phyloP scores from a whole-genome alignment of 1,140 invertebrate species.

The Drosophila asahinai region DNA sequence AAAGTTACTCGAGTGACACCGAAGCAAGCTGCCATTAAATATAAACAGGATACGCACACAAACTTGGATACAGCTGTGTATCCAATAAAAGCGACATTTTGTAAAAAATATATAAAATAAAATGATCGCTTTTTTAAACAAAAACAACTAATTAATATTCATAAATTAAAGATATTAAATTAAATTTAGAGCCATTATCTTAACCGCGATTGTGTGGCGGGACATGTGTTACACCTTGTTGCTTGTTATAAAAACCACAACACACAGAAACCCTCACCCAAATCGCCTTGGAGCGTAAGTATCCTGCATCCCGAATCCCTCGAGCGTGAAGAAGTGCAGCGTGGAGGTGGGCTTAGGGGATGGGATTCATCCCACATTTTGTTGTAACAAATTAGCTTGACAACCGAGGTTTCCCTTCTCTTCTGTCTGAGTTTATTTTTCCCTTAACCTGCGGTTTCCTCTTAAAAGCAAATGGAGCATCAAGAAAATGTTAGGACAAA shows the following conservation, averaged over 20 bases:
- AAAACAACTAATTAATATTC: too few species aligned
- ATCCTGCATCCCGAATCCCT: constrained; percentile 12
- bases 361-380: background rate
- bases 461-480: background rate
- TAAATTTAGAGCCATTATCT: background rate
- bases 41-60: constrained; percentile 35
- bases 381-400: constrained; percentile 47
- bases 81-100: background rate
- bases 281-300: constrained; percentile 21
- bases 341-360: background rate
- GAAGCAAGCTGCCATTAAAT: constrained; percentile 62
- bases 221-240: constrained; percentile 63
- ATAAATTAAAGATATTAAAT: background rate
- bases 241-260: constrained; percentile 46
- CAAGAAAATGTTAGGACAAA: constrained; percentile 11
- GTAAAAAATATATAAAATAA: background rate
- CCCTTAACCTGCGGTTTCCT: constrained; percentile 20
- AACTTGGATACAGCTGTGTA: constrained; percentile 6
- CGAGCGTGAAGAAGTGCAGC: background rate
- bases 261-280: constrained; percentile 23
- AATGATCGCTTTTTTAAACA: too few species aligned
- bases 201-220: background rate
- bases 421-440: constrained; percentile 14
- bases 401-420: constrained; percentile 22
- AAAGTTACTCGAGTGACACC: constrained; percentile 70